Evolutionary conservation across 2,888 invertebrate species (phyloP).

Genomic region (Trisateles emortualis): DNA sequence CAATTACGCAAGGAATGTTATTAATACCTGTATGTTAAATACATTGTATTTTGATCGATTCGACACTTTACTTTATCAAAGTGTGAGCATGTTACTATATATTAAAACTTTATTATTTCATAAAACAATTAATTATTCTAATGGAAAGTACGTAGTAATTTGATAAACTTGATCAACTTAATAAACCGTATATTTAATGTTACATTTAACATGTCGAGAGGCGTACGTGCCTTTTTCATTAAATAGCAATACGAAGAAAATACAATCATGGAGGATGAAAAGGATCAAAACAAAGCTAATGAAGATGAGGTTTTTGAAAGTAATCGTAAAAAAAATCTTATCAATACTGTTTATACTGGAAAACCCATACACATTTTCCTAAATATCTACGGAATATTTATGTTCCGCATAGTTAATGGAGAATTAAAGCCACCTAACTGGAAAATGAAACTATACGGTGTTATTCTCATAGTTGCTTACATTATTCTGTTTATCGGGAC

Average conservation of each 20-base stretch:
- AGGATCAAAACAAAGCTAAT: conserved; percentile 12
- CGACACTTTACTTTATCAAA: no score
- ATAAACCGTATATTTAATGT: background rate
- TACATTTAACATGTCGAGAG: background rate
- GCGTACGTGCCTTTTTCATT: background rate
- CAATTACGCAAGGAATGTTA: no score
- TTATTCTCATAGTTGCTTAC: conserved; percentile 34
- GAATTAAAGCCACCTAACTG: conserved; percentile 44
- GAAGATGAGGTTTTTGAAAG: conserved; percentile 8
- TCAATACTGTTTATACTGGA: conserved; percentile 41
- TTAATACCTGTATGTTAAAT: no score
- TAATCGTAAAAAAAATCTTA: conserved; percentile 25
- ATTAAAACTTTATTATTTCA: background rate
- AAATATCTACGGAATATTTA: conserved; percentile 59
- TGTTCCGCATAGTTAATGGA: conserved; percentile 51
- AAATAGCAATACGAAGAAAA: background rate
- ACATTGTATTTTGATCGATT: no score
- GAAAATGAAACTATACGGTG: conserved; percentile 51
- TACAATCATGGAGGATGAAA: background rate
- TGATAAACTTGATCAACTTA: background rate
- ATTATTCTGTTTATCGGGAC: conserved; percentile 34
- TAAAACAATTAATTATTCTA: background rate
- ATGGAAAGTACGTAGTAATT: background rate
- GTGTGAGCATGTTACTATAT: no score
- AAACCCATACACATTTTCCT: conserved; percentile 54